These are phyloP conservation scores for Busarellus nigricollis DNA, from an alignment of 2,797 vertebrate genomes.

Conservation along the genomic window DNA sequence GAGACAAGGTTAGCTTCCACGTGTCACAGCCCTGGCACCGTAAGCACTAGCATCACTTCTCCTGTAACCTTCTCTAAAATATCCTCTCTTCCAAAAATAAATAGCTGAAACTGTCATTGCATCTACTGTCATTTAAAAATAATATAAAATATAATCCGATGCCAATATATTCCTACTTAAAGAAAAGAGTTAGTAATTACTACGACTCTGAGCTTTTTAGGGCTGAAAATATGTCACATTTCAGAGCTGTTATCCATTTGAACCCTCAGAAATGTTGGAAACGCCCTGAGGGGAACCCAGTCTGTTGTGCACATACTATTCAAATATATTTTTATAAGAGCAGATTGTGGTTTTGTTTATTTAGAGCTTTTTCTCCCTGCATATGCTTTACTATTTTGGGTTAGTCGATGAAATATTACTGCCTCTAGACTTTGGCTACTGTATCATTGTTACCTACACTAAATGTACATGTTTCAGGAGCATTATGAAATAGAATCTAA, in stretches of 20 bases:
- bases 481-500: not conserved
- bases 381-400: constrained; percentile 66
- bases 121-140: not conserved
- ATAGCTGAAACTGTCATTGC: not conserved
- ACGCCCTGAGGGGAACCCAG: constrained; percentile 57
- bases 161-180: not conserved
- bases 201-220: not conserved
- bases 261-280: constrained; percentile 37
- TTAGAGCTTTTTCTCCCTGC: constrained; percentile 45
- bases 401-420: constrained; percentile 1
- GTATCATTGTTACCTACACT: not conserved
- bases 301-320: constrained; percentile 43
- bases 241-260: constrained; percentile 31
- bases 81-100: not conserved
- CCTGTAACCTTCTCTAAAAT: not conserved
- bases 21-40: not conserved
- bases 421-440: constrained; percentile 34
- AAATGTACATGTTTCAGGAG: not conserved
- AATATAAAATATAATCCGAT: not conserved
- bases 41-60: not conserved
- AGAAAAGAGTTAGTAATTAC: not conserved
- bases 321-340: constrained; percentile 55
- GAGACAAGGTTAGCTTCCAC: not conserved
- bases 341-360: constrained; percentile 69
- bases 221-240: constrained; percentile 39